phyloP scores from a whole-genome alignment of 2,113 vertebrate species.

The Rostratula benghalensis region DNA sequence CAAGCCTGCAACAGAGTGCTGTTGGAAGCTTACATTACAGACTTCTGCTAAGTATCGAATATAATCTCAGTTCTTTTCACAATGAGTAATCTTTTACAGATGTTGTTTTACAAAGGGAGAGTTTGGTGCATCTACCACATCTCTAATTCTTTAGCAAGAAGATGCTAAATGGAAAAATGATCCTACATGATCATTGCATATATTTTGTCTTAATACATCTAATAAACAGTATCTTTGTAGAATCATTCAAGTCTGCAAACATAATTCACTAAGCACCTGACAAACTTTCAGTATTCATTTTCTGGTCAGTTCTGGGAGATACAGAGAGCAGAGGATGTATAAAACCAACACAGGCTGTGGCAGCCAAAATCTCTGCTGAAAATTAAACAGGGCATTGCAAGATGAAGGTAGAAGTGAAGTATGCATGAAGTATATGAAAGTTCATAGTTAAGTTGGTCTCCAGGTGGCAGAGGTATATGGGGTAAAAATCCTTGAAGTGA shows the following conservation, averaged over 20 bases:
- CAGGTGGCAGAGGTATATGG: not conserved
- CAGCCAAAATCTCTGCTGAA: not conserved
- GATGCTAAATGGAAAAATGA: not conserved
- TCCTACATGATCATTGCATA: rapidly evolving
- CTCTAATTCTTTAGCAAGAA: not conserved
- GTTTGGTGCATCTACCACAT: not conserved
- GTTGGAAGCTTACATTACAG: not conserved
- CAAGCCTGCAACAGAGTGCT: not conserved
- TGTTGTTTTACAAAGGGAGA: not conserved
- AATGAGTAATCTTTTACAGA: not conserved
- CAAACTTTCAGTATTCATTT: not conserved
- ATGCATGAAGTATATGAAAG: not conserved
- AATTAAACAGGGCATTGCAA: not conserved
- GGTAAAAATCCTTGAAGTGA: not conserved
- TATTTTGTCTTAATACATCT: not conserved
- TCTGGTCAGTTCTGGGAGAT: not conserved
- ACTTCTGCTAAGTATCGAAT: not conserved
- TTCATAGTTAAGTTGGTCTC: not conserved
- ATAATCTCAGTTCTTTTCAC: not conserved
- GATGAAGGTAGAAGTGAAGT: not conserved
- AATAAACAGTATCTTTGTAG: not conserved
- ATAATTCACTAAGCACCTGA: not conserved
- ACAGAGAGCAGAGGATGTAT: not conserved
- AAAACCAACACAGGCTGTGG: not conserved
- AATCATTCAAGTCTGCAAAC: not conserved